Evolutionary conservation across 2,113 vertebrate genomes (phyloP).

Genomic region (Nannobrachium achirus): DNA sequence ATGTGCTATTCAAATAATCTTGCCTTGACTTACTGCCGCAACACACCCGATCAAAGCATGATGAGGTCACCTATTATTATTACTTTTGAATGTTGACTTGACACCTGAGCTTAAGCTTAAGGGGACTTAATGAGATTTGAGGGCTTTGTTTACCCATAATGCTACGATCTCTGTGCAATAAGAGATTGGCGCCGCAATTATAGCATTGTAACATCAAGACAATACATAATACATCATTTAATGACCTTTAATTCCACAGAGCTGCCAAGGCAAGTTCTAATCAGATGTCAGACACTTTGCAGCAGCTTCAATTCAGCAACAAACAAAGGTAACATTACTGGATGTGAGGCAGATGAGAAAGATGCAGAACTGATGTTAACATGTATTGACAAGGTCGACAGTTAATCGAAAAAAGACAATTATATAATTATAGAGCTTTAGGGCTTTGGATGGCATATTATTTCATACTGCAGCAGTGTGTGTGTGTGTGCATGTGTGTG

Average conservation of each 20-base stretch:
- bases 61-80: too few species aligned
- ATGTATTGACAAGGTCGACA: slow-evolving; percentile 18
- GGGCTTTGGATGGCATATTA: slow-evolving; percentile 6
- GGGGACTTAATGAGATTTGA: too few species aligned
- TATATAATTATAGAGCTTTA: slow-evolving; percentile 10
- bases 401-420: slow-evolving; percentile 35
- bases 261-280: slow-evolving; percentile 36
- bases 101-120: too few species aligned
- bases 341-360: slow-evolving; percentile 47
- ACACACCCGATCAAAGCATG: too few species aligned
- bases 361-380: background rate
- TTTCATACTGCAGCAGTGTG: slow-evolving; percentile 13
- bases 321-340: slow-evolving; percentile 11
- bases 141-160: slow-evolving; percentile 18
- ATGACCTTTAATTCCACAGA: slow-evolving; percentile 38
- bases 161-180: background rate
- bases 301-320: slow-evolving; percentile 15
- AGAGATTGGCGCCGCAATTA: slow-evolving; percentile 4
- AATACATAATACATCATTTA: slow-evolving; percentile 35
- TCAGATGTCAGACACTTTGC: slow-evolving; percentile 31
- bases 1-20: too few species aligned
- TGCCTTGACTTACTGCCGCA: too few species aligned
- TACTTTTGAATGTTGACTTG: too few species aligned
- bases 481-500: background rate
- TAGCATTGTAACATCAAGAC: background rate